phyloP scores from a whole-genome alignment of 1,140 invertebrate genomes.

The Heliconius eleuchia region DNA sequence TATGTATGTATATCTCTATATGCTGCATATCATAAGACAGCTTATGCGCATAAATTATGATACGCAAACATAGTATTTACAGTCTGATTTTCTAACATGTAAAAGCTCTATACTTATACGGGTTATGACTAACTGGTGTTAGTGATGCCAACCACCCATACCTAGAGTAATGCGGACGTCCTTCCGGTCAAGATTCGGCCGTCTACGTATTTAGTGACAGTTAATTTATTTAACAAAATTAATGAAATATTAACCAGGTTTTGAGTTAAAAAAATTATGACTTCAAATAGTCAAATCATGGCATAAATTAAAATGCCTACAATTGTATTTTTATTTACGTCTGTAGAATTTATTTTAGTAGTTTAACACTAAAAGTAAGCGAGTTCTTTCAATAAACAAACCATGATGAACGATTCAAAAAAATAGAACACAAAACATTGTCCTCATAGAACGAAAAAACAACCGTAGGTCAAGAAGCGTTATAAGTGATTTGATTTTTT shows the following conservation, averaged over 20 bases:
- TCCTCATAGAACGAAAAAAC: too few relatives aligned
- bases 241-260: slow-evolving; percentile 16
- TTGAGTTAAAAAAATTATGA: background rate
- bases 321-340: background rate
- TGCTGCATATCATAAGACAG: too few relatives aligned
- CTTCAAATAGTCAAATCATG: too few relatives aligned
- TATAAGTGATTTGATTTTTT: too few relatives aligned
- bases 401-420: too few relatives aligned
- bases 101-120: background rate
- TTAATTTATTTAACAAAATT: slow-evolving; percentile 18
- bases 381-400: too few relatives aligned
- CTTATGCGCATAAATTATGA: too few relatives aligned
- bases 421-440: too few relatives aligned
- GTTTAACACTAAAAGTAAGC: too few relatives aligned
- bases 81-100: background rate
- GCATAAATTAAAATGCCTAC: background rate
- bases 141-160: background rate
- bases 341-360: too few relatives aligned
- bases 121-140: slow-evolving; percentile 20
- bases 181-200: slow-evolving; percentile 37
- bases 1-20: too few relatives aligned
- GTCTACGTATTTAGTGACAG: slow-evolving; percentile 35
- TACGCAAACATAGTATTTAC: background rate
- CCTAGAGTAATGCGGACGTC: slow-evolving; percentile 31
- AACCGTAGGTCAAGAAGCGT: too few relatives aligned